Conservation (phyloP, 2,888 invertebrate species). For the Chrysolina americana region DNA sequence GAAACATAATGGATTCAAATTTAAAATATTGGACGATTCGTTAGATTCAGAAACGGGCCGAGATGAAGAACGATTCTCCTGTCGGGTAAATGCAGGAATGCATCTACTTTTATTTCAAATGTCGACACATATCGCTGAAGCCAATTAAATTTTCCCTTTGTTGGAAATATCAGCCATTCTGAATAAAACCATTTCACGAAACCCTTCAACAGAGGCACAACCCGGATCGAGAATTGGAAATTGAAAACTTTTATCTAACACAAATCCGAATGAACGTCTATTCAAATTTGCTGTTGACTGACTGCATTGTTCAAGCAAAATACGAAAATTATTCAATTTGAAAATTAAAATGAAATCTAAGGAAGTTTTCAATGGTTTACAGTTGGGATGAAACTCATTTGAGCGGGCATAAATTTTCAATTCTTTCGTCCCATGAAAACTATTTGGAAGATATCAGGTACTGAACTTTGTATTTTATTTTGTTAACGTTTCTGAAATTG, state of each 20-base stretch:
- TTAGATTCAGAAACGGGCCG: no score
- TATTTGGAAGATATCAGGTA: not conserved
- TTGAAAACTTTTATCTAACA: not conserved
- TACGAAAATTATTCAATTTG: not conserved
- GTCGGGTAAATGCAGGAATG: not conserved
- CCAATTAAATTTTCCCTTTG: not conserved
- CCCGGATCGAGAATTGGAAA: not conserved
- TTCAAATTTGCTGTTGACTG: slow-evolving; percentile 3
- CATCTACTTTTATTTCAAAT: not conserved
- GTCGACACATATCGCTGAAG: not conserved
- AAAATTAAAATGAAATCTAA: not conserved
- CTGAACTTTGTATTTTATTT: no score
- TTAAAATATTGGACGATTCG: no score
- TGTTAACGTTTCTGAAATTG: no score
- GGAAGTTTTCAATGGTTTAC: not conserved
- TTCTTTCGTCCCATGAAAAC: not conserved
- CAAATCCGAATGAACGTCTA: not conserved
- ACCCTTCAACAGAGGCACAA: not conserved
- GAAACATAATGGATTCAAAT: no score
- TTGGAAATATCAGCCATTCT: not conserved
- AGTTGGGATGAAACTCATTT: not conserved
- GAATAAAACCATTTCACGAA: not conserved
- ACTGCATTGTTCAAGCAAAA: slow-evolving; percentile 6
- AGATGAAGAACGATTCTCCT: no score
- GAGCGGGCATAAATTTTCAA: not conserved